phyloP scores from a whole-genome alignment of 64 coral and sea anemone species.

The Cladopsammia gracilis region DNA sequence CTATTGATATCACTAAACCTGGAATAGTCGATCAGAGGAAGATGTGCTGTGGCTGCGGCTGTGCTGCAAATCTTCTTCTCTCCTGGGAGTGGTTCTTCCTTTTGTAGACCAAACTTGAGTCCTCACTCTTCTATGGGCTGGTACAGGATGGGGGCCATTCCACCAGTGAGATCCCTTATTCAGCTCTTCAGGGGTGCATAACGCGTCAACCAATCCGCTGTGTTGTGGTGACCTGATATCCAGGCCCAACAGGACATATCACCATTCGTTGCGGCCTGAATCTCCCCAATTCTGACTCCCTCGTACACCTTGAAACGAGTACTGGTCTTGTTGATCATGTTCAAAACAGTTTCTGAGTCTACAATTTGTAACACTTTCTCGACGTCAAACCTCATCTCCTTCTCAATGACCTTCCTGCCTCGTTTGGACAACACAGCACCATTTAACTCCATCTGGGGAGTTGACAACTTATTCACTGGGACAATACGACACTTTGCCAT shows the following conservation, averaged over 20 bases:
- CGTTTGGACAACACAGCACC: slow-evolving; percentile 69
- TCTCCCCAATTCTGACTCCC: slow-evolving; percentile 56
- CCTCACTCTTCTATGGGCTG: slow-evolving; percentile 67
- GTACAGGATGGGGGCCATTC: slow-evolving; percentile 39
- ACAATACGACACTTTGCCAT: slow-evolving; percentile 75
- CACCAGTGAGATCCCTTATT: slow-evolving; percentile 55
- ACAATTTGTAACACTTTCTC: slow-evolving; percentile 60
- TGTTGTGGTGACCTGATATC: slow-evolving; percentile 65
- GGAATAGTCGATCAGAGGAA: slow-evolving; percentile 18
- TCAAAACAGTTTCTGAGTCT: slow-evolving; percentile 66
- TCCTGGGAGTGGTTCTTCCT: slow-evolving; percentile 55
- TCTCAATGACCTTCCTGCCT: slow-evolving; percentile 76
- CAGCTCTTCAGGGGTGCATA: slow-evolving; percentile 15
- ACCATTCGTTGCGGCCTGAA: slow-evolving; percentile 54
- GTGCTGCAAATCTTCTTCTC: slow-evolving; percentile 60
- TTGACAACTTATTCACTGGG: slow-evolving; percentile 73
- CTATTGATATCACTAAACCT: slow-evolving; percentile 61
- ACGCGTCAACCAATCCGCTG: slow-evolving; percentile 67
- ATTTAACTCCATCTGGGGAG: slow-evolving; percentile 78
- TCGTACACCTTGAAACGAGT: slow-evolving; percentile 65
- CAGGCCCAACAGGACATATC: slow-evolving; percentile 69
- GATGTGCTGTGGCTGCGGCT: not conserved
- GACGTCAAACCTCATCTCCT: slow-evolving; percentile 57
- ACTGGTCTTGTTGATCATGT: slow-evolving; percentile 57
- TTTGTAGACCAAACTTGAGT: slow-evolving; percentile 72